A percentile compares a stretch with the other conserved stretches of the same genome.
Evolutionary conservation across 92 coral and sea anemone genomes (phyloP).

Genomic region (Palythoa grandiflora): DNA sequence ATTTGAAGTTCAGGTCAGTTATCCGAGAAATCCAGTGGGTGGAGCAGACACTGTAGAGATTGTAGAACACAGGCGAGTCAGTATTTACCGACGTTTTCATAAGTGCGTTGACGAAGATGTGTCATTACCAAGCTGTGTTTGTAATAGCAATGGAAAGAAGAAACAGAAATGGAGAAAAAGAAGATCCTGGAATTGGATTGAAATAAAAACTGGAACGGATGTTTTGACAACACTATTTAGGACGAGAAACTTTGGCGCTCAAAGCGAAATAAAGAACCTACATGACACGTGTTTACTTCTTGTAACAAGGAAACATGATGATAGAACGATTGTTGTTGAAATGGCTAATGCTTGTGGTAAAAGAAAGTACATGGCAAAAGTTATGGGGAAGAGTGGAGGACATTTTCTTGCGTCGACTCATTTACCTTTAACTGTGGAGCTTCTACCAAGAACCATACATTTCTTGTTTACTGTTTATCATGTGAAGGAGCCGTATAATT

Average conservation of each 20-base stretch:
- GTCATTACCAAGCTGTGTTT: conserved; percentile 76
- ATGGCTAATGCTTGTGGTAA: conserved; percentile 78
- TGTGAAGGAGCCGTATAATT: conserved; percentile 71
- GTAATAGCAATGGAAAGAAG: conserved; percentile 66
- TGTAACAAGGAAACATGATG: conserved; percentile 77
- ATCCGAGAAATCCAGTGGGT: conserved; percentile 30
- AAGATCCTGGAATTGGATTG: conserved; percentile 69
- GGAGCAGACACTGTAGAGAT: conserved; percentile 48
- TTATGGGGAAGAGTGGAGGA: conserved; percentile 82
- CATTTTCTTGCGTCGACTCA: conserved; percentile 57
- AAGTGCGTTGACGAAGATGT: conserved; percentile 83
- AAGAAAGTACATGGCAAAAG: conserved; percentile 66
- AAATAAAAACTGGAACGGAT: conserved; percentile 63
- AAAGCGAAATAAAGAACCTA: conserved; percentile 75
- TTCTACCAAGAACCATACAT: conserved; percentile 80
- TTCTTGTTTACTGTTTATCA: conserved; percentile 80
- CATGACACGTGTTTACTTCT: conserved; percentile 80
- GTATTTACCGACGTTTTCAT: conserved; percentile 71
- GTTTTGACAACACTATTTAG: conserved; percentile 67
- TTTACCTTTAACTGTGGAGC: conserved; percentile 62
- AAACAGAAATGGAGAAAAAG: conserved; percentile 44
- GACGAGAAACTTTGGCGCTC: conserved; percentile 75
- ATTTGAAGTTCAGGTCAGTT: conserved; percentile 84
- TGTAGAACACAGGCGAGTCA: conserved; percentile 76
- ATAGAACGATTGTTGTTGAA: conserved; percentile 74